phyloP scores from a whole-genome alignment of 2,888 invertebrate genomes.

The Argyra leucocephala region DNA sequence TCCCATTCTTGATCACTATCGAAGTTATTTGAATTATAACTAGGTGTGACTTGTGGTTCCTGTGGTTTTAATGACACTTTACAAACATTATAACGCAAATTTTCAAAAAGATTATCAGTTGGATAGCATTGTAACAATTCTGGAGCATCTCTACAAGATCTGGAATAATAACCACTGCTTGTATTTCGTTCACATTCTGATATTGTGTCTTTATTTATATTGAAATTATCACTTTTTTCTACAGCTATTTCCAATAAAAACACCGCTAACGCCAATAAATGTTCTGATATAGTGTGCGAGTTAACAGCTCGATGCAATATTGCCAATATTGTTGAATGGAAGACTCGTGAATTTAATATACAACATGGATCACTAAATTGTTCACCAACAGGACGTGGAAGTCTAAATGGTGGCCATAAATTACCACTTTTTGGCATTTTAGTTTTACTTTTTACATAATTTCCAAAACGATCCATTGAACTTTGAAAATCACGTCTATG shows the following conservation, averaged over 20 bases:
- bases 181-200: conserved; percentile 28
- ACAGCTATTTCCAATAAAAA: conserved; percentile 81
- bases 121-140: conserved; percentile 55
- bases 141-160: conserved; percentile 37
- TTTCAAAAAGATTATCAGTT: conserved; percentile 63
- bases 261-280: conserved; percentile 74
- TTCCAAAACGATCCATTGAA: conserved; percentile 84
- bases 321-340: conserved; percentile 54
- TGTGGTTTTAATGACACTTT: conserved; percentile 51
- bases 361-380: conserved; percentile 58
- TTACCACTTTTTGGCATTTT: conserved; percentile 50
- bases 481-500: conserved; percentile 88
- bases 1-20: conserved; percentile 73
- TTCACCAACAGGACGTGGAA: conserved; percentile 54
- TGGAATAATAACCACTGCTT: conserved; percentile 29
- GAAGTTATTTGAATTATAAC: conserved; percentile 49
- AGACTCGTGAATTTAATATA: conserved; percentile 40
- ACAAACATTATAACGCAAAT: conserved; percentile 60
- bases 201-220: conserved; percentile 30
- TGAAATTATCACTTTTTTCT: conserved; percentile 40
- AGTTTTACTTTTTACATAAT: conserved; percentile 57
- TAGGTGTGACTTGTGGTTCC: conserved; percentile 49
- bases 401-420: conserved; percentile 74
- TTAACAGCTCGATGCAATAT: conserved; percentile 78
- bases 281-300: conserved; percentile 68